Percentiles rank a stretch among this genome's conserved stretches.
Conservation (phyloP, 2,888 invertebrate genomes). For the Watsonalla cultraria region DNA sequence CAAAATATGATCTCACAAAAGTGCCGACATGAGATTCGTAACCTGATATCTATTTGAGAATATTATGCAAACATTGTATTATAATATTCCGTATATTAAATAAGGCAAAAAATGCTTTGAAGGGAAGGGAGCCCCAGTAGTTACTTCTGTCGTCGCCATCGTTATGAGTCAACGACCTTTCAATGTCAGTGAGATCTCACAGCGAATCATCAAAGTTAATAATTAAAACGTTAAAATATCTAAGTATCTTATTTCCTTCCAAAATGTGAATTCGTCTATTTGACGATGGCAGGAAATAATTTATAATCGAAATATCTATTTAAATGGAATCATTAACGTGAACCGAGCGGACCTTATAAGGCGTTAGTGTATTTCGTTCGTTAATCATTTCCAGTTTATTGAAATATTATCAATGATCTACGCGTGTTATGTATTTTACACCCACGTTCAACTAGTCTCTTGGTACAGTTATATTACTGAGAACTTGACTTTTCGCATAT, state of each 20-base stretch:
- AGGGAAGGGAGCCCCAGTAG: slow-evolving; percentile 48
- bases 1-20: not conserved
- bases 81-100: slow-evolving; percentile 13
- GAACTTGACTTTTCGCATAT: not conserved
- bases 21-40: not conserved
- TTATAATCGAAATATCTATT: slow-evolving; percentile 30
- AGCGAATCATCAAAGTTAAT: slow-evolving; percentile 47
- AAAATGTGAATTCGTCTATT: slow-evolving; percentile 33
- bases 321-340: slow-evolving; percentile 33
- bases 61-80: slow-evolving; percentile 9
- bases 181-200: slow-evolving; percentile 64
- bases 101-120: slow-evolving; percentile 27
- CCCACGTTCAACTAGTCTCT: slow-evolving; percentile 26
- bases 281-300: slow-evolving; percentile 36
- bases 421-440: slow-evolving; percentile 27
- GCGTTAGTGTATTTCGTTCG: slow-evolving; percentile 36
- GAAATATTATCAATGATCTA: slow-evolving; percentile 31
- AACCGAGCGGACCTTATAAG: slow-evolving; percentile 34
- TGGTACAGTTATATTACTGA: slow-evolving; percentile 5
- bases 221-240: slow-evolving; percentile 41
- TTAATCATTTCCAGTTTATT: slow-evolving; percentile 29
- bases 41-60: not conserved
- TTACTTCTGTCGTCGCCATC: slow-evolving; percentile 45
- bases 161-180: slow-evolving; percentile 67
- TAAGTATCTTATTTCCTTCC: slow-evolving; percentile 37